Conservation (phyloP, 2,888 invertebrate genomes). For the Melanargia galathea region DNA sequence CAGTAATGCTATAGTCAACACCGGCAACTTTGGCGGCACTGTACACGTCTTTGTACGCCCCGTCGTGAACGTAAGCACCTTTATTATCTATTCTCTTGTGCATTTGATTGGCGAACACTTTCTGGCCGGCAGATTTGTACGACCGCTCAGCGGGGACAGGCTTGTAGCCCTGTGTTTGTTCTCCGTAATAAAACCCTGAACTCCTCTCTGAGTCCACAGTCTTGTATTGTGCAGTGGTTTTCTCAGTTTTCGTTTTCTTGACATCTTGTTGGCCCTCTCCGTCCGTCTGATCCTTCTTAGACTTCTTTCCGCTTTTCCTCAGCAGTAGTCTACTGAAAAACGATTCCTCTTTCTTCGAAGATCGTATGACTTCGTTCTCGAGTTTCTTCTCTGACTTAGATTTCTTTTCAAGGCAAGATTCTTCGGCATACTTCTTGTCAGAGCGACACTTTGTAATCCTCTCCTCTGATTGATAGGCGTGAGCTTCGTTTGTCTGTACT, state of each 20-base stretch:
- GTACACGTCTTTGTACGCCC: conserved; percentile 75
- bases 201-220: conserved; percentile 62
- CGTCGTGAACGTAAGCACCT: conserved; percentile 77
- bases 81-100: conserved; percentile 79
- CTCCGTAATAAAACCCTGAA: conserved; percentile 49
- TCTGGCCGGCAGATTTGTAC: conserved; percentile 75
- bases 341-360: conserved; percentile 81
- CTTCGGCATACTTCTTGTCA: conserved; percentile 71
- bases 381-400: conserved; percentile 75
- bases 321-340: conserved; percentile 86
- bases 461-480: conserved; percentile 63
- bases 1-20: conserved; percentile 75
- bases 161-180: conserved; percentile 60
- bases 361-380: conserved; percentile 74
- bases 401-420: conserved; percentile 77
- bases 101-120: conserved; percentile 76
- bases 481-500: conserved; percentile 50
- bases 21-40: conserved; percentile 73
- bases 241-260: conserved; percentile 69
- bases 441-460: conserved; percentile 62
- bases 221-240: conserved; percentile 64
- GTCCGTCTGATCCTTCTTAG: conserved; percentile 80
- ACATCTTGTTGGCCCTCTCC: conserved; percentile 69
- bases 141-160: conserved; percentile 72
- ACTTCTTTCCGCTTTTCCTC: conserved; percentile 87